Conservation (phyloP, 2,113 vertebrate genomes). For the Phalacrocorax aristotelis region DNA sequence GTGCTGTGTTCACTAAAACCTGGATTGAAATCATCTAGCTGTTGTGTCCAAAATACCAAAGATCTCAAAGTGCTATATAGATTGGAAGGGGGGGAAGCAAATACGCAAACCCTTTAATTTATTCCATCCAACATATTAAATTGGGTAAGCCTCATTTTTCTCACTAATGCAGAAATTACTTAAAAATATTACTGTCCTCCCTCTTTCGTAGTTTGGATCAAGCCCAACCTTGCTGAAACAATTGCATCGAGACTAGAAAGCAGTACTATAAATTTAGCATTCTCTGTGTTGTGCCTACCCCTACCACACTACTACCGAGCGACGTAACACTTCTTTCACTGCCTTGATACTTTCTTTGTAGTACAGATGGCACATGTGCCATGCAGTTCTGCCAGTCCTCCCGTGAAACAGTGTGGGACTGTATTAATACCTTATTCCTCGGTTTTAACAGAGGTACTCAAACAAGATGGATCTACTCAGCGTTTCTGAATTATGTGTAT, state of each 20-base stretch:
- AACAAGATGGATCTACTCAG: neutral
- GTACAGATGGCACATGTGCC: slow-evolving; percentile 12
- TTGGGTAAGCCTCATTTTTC: neutral
- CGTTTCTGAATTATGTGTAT: neutral
- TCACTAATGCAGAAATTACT: neutral
- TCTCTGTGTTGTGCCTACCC: neutral
- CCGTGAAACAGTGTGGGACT: neutral
- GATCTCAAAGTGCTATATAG: neutral
- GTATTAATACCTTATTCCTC: neutral
- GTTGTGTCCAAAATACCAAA: neutral
- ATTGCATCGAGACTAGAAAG: neutral
- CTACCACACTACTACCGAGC: neutral
- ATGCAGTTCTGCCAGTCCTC: neutral
- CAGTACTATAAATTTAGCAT: neutral
- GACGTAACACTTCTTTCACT: neutral
- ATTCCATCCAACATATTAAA: slow-evolving; percentile 25
- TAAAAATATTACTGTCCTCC: neutral
- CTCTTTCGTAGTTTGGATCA: neutral
- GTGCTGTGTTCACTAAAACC: neutral
- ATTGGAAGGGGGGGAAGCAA: neutral
- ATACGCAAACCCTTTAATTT: neutral
- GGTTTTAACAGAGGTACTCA: neutral
- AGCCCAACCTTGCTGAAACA: neutral
- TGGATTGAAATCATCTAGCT: neutral
- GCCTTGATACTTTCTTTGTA: neutral